Base-by-base conservation (phyloP, 2,888 invertebrate genomes). In the Aproaerema taeniolella region DNA sequence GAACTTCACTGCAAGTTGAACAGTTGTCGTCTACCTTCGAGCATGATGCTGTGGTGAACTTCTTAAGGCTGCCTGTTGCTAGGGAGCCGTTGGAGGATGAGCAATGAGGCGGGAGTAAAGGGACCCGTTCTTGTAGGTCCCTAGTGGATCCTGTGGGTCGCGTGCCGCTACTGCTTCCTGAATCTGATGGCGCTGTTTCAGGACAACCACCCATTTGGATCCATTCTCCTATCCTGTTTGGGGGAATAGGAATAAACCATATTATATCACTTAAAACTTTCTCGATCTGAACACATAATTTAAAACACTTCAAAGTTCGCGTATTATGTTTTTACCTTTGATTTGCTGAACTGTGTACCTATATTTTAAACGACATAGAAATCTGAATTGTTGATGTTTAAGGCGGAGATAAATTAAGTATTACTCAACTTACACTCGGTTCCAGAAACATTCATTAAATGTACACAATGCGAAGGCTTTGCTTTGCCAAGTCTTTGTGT, bases 401-500 rank as follows among this genome's bases (percentile, higher is more conserved):
- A n/a, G n/a, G n/a, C n/a, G n/a, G n/a, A n/a, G n/a, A n/a, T n/a
- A n/a, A n/a, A n/a, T n/a, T n/a, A n/a, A n/a, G n/a, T n/a, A n/a
- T n/a, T n/a, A n/a, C n/a, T n/a, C n/a, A n/a, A n/a, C n/a, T n/a
- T n/a, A n/a, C n/a, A n/a, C n/a, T n/a, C n/a, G n/a, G n/a, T n/a
- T n/a, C n/a, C n/a, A n/a, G n/a, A n/a, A n/a, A n/a, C n/a, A n/a
- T n/a, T n/a, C n/a, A n/a, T n/a, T 53, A 91, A 97, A 61, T 93
- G 96, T 50, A 87, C 90, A 38, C 92, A 93, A 50, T 98, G 98
- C 74, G 92, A 93, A 56, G 92, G 92, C 39, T 98, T 93, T 79
- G 97, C 96, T 1, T 88, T 94, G 43, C 97, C 97, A 0, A 95
- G 96, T 47, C 85, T 98, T 20, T 98, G 98, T n/a, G n/a, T n/a